Conservation (phyloP, 1,140 invertebrate genomes). For the Drosophila subobscura region DNA sequence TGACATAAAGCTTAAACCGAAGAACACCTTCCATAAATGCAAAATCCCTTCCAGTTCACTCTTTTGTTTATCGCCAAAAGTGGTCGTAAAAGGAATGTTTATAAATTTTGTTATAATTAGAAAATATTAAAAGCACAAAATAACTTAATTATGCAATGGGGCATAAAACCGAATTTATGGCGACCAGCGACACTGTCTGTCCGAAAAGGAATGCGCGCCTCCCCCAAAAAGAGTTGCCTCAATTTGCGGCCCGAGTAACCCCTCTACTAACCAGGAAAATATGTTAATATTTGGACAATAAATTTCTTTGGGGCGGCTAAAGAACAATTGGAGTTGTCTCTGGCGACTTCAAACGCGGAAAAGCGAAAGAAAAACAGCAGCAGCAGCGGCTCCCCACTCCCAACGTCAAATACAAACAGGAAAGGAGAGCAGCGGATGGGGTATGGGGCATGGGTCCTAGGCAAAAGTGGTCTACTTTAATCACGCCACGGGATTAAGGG, state of each 20-base stretch:
- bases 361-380: conserved; percentile 34
- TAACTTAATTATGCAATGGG: conserved; percentile 73
- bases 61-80: conserved; percentile 26
- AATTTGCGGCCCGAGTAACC: conserved; percentile 67
- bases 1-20: conserved; percentile 34
- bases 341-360: conserved; percentile 60
- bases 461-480: conserved; percentile 73
- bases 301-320: conserved; percentile 45
- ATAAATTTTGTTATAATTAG: conserved; percentile 69
- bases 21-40: conserved; percentile 30
- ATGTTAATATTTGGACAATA: conserved; percentile 79
- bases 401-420: conserved; percentile 41
- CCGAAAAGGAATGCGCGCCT: conserved; percentile 17
- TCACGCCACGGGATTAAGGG: conserved; percentile 80
- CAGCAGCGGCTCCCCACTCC: conserved; percentile 31
- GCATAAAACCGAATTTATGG: conserved; percentile 56
- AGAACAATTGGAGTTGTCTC: conserved; percentile 58
- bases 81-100: conserved; percentile 51
- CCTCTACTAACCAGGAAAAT: conserved; percentile 50
- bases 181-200: conserved; percentile 55
- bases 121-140: conserved; percentile 64
- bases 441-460: conserved; percentile 6
- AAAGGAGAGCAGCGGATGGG: conserved; percentile 7
- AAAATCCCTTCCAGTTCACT: conserved; percentile 22
- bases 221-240: conserved; percentile 54